Base-by-base conservation (phyloP, 2,888 invertebrate genomes). In the Lutraria lutraria region DNA sequence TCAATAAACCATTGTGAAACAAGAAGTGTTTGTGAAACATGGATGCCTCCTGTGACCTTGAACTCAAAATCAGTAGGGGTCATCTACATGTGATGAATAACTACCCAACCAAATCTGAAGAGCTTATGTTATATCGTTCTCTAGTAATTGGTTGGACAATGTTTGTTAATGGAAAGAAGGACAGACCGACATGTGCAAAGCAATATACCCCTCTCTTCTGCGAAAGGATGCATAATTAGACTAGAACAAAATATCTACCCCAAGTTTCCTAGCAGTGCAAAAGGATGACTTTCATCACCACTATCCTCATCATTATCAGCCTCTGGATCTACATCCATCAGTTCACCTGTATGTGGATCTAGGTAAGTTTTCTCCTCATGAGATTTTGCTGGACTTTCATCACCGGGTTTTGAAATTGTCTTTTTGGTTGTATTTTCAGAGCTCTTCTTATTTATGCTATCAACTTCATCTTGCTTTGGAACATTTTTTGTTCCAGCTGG, bases 241-340 rank as follows among this genome's bases (percentile, higher is more conserved):
- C 43, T 4, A 43, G 16, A 68, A 68, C 3, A 68, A 68, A 68
- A 8, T 25, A 68, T 25, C 63, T n/a, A 68, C 63, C 63, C 63
- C 25, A 68, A 25, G 25, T 68, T 25, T 68, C 63, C 63, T 68
- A 68, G 63, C 63, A 68, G 25, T 25, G 25, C 6, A 10, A 25
- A 68, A 10, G 63, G 25, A 25, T 68, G 4, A 12, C n/a, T 68
- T 68, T 1, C 60, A 21, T 60, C 21, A 60, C 60, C 21, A 4
- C n/a, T 25, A 68, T 68, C 63, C 25, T 25, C n/a, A 25, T n/a
- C 13, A 68, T 68, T 10, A 25, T 89, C 92, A 53, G 68, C 34
- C 31, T 90, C 91, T 43, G 88, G 88, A 60, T 91, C 91, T 68
- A 21, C 80, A n/a, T 87, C 85, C 31, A 52, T 83, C 19, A 86